Base-by-base conservation (phyloP, 2,797 vertebrate species). In the Parauchenoglanis ngamensis region DNA sequence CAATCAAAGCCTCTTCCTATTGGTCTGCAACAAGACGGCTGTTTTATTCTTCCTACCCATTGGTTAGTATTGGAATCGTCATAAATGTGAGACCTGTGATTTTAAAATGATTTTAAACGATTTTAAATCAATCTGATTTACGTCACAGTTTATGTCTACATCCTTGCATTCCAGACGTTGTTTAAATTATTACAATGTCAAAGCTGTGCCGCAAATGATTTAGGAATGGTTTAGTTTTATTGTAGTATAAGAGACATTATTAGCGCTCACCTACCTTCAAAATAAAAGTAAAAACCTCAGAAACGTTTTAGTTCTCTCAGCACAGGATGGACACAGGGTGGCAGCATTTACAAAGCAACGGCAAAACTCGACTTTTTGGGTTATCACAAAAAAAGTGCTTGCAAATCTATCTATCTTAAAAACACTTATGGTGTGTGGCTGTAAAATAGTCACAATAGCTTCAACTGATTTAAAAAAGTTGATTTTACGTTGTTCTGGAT, bases 321-420 rank as follows among this genome's bases (percentile, higher is more conserved):
- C 10, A 49, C 10, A 49, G 49, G 49, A 49, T 49, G 49, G 7
- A 73, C 90, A 86, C 87, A 28, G 85, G 89, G 73, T 70, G 82
- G 89, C 70, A 87, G 49, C 77, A 89, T 87, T 67, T 67, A 72
- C 87, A 65, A 89, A 88, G 11, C 67, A 75, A 75, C 15, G 56
- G n/a, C n/a, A 56, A 56, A 21, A 40, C 2, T 46, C 21, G 31
- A 61, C 2, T 7, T n/a, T 0, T 25, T 28, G 28, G 61, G 8
- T 46, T 12, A 59, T 13, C 11, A 44, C 5, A 4, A 19, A 56
- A 56, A 46, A 72, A 72, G 8, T 3, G 8, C 7, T n/a, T 28
- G 2, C 8, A 31, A 19, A 46, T 8, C 13, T 31, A 61, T n/a
- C 1, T 75, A 25, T 46, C 21, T 25, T 73, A 46, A 59, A 49